phyloP scores from a whole-genome alignment of 2,113 vertebrate species.

The Columba livia region DNA sequence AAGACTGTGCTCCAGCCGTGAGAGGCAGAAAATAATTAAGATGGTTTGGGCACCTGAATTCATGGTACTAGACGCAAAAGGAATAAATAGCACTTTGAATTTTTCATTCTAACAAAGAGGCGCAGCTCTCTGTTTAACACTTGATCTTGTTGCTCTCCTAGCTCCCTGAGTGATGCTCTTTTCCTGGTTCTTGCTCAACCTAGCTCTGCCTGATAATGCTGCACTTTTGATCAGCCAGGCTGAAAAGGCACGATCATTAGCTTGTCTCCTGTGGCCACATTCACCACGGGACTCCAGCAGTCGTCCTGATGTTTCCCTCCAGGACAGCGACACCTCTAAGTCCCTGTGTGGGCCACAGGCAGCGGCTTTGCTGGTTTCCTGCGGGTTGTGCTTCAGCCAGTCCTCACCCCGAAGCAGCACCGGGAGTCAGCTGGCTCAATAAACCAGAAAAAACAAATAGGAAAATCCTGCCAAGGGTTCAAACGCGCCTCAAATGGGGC shows the following conservation, averaged over 20 bases:
- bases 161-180: background rate
- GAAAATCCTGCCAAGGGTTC: background rate
- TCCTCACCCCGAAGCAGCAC: background rate
- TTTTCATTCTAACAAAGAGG: background rate
- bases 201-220: background rate
- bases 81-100: background rate
- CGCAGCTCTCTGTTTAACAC: background rate
- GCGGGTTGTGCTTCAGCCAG: background rate
- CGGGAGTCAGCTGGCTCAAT: background rate
- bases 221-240: background rate
- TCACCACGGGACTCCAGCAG: background rate
- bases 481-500: background rate
- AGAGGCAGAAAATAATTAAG: background rate
- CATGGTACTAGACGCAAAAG: background rate
- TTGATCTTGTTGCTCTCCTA: background rate
- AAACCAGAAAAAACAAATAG: background rate
- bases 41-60: background rate
- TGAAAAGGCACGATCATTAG: background rate
- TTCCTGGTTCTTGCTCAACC: background rate
- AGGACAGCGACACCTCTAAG: background rate
- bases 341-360: background rate
- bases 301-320: background rate
- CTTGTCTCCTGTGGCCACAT: accelerated
- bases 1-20: too few species aligned
- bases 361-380: background rate